Conservation (phyloP, 2,797 vertebrate species). For the Carapus acus region DNA sequence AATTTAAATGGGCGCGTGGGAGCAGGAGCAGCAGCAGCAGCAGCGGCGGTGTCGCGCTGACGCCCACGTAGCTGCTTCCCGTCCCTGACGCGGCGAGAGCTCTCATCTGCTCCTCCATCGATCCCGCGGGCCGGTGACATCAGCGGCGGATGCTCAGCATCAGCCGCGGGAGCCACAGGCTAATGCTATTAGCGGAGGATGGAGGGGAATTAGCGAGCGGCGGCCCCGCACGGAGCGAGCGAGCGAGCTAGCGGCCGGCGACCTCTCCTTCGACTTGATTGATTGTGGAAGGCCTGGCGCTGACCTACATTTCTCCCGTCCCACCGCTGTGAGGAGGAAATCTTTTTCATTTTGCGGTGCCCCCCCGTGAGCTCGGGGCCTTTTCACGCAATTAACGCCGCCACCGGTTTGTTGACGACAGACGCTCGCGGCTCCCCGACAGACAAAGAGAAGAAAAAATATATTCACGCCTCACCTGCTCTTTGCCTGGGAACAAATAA, state of each 20-base stretch:
- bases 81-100: conserved; percentile 22
- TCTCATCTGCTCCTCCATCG: conserved; percentile 11
- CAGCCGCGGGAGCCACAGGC: conserved; percentile 2
- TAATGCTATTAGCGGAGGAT: conserved; percentile 37
- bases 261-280: conserved; percentile 3
- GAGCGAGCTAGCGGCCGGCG: conserved; percentile 6
- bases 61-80: conserved; percentile 24
- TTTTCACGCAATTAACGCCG: conserved; percentile 21
- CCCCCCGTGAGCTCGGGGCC: too few relatives aligned
- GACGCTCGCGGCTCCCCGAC: conserved; percentile 17
- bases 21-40: conserved; percentile 25
- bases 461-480: conserved; percentile 13
- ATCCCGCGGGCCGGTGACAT: conserved; percentile 32
- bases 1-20: conserved; percentile 7
- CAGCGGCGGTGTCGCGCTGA: conserved; percentile 24
- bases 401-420: conserved; percentile 24
- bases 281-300: conserved; percentile 20
- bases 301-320: conserved; percentile 48
- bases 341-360: too few relatives aligned
- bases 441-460: conserved; percentile 21
- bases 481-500: conserved; percentile 22
- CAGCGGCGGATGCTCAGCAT: conserved; percentile 25
- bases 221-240: conserved; percentile 8
- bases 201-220: too few relatives aligned
- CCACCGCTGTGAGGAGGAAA: too few relatives aligned